Conservation (phyloP, 2,113 vertebrate species). For the Eulemur rufifrons region DNA sequence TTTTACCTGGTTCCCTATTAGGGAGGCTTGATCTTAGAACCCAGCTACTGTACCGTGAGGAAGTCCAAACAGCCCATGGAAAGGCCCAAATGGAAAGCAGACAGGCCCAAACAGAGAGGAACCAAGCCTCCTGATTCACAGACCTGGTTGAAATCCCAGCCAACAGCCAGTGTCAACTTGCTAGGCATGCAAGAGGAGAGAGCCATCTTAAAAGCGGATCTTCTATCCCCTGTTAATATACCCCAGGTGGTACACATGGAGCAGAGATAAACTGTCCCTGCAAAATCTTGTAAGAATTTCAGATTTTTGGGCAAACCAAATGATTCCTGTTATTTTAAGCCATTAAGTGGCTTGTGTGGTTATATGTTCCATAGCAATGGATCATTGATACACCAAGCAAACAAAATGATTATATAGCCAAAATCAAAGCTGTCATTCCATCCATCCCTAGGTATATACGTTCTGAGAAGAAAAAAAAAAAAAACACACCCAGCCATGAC, state of each 20-base stretch:
- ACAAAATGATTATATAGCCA: not conserved
- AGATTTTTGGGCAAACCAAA: conserved; percentile 12
- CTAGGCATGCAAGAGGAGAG: not conserved
- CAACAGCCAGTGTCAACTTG: not conserved
- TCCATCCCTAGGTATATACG: not conserved
- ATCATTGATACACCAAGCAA: not conserved
- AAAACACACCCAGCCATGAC: not conserved
- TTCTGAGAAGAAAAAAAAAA: not conserved
- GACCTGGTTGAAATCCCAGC: not conserved
- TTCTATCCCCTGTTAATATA: not conserved
- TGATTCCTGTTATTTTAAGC: not conserved
- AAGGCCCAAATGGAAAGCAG: not conserved
- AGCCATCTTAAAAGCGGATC: not conserved
- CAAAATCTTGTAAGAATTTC: not conserved
- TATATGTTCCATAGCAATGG: not conserved
- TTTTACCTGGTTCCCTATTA: not conserved
- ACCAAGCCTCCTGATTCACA: not conserved
- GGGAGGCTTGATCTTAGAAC: not conserved
- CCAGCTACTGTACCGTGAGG: not conserved
- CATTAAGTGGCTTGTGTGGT: not conserved
- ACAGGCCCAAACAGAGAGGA: not conserved
- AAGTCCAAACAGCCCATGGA: not conserved
- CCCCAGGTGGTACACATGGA: not conserved
- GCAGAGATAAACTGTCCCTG: not conserved
- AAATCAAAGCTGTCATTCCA: not conserved